A percentile compares a stretch with the other conserved stretches of the same genome.
Evolutionary conservation across 2,113 vertebrate species (phyloP).

Genomic region (Gallinago paraguaiae): DNA sequence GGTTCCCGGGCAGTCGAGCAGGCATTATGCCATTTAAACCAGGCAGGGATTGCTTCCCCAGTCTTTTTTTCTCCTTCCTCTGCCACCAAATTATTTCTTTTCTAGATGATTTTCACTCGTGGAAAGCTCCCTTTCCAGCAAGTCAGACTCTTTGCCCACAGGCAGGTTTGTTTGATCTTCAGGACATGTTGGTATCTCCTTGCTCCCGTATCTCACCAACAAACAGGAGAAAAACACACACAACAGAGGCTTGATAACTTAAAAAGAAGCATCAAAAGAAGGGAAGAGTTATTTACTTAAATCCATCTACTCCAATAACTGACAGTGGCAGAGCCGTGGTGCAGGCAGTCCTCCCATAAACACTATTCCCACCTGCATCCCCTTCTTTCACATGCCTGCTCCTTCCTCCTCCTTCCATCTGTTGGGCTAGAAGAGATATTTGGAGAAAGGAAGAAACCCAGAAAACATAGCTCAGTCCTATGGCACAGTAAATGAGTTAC

Average conservation of each 20-base stretch:
- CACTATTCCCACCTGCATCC: neutral
- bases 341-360: neutral
- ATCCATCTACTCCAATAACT: neutral
- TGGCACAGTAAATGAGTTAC: neutral
- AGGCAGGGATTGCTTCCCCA: neutral
- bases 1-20: neutral
- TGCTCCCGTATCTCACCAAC: neutral
- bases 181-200: neutral
- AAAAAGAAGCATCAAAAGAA: neutral
- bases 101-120: neutral
- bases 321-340: neutral
- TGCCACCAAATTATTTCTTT: neutral
- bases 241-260: neutral
- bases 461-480: neutral
- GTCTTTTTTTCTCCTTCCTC: neutral
- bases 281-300: neutral
- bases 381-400: neutral
- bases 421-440: neutral
- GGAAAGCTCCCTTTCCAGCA: neutral
- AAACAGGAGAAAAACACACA: neutral
- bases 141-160: too few relatives aligned
- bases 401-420: too few relatives aligned
- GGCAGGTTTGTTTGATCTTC: neutral
- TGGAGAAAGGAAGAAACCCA: neutral
- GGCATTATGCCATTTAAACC: neutral